Evolutionary conservation across 2,113 vertebrate genomes (phyloP), one percentile per base, ranked within the genome.

Genomic region (Labeo catla): DNA sequence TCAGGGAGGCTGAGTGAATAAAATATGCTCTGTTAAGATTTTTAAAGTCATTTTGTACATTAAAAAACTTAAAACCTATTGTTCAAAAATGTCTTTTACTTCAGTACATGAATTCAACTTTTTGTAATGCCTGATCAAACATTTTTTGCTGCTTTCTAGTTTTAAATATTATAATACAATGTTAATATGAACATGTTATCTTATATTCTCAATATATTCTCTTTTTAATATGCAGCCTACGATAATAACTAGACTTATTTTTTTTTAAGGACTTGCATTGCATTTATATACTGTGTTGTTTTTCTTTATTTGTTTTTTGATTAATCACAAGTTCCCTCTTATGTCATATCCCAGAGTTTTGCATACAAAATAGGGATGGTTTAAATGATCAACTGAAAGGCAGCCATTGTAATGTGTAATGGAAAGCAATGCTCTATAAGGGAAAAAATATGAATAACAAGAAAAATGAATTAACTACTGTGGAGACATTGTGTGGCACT

Each of bases 401-500:
- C 10, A 66, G 11, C 13, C 28, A 49, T 47, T 50, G 73, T 49
- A 0, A 36, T 43, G 15, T 76, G 78, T 47, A 47, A 65, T 28
- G 59, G 39, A 81, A 81, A 79, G 52, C 19, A 49, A 47, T 13
- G 19, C 2, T 6, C 70, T 47, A 6, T 68, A 5, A 68, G 65
- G 54, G 11, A 0, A 70, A 36, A 68, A 39, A 70, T 5, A 39
- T 34, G 8, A 78, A 57, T 9, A 49, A 10, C 4, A 6, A 49
- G 43, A 45, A 61, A 86, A 74, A 16, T 21, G 21, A 21, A 59
- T 59, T 78, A 73, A 66, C 72, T 39, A 84, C 57, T 68, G 49
- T 54, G 36, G 70, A 50, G 47, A n/a, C 57, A 70, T 76, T 89
- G 57, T 81, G 21, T 86, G 63, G 47, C 9, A 43, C 9, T 59